Evolutionary conservation across 1,140 invertebrate species (phyloP).

Genomic region (Mamestra configurata): DNA sequence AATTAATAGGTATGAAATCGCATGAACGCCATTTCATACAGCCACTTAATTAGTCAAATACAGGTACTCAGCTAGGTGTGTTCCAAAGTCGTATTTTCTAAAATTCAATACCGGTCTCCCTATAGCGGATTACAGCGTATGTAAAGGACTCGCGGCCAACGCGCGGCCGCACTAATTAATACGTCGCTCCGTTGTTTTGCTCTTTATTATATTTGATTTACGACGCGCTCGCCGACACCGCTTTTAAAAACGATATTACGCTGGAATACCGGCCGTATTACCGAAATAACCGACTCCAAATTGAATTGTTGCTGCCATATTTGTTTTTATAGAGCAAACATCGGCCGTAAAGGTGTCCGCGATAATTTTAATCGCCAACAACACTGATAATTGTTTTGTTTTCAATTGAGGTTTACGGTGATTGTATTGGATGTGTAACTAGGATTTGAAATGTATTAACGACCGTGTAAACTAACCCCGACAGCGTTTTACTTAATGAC

Average conservation of each 20-base stretch:
- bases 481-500: too few species aligned
- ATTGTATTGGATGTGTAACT: neutral
- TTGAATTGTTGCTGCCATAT: constrained; percentile 72
- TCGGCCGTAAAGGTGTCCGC: constrained; percentile 63
- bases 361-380: constrained; percentile 66
- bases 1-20: too few species aligned
- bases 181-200: constrained; percentile 70
- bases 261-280: constrained; percentile 68
- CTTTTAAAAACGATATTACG: constrained; percentile 77
- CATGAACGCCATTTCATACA: neutral
- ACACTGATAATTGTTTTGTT: constrained; percentile 66
- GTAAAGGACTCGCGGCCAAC: constrained; percentile 33
- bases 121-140: constrained; percentile 50
- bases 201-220: constrained; percentile 79
- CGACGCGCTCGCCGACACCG: constrained; percentile 56
- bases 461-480: neutral
- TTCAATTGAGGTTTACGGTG: constrained; percentile 52
- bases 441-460: neutral
- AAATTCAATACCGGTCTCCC: constrained; percentile 75
- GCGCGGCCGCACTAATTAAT: constrained; percentile 68
- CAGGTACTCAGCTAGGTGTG: neutral
- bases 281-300: constrained; percentile 72
- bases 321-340: constrained; percentile 69
- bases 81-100: constrained; percentile 72
- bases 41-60: constrained; percentile 24